These are phyloP conservation scores for Cantharis rustica DNA, from an alignment of 2,888 invertebrate species.

Conservation along the genomic window DNA sequence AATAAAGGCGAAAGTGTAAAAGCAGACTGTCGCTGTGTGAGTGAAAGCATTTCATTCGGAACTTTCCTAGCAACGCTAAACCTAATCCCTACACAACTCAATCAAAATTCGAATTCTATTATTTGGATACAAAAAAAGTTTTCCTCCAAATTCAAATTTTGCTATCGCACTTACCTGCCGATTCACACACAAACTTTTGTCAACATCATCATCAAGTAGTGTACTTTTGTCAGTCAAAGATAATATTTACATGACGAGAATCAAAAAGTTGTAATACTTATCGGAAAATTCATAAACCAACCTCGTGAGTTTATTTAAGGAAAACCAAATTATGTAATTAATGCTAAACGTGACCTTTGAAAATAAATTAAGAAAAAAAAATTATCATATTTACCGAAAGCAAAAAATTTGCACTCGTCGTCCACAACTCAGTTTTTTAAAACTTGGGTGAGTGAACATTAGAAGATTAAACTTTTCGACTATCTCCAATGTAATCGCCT, in stretches of 20 bases:
- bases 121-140: not conserved
- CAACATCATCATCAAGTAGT: not conserved
- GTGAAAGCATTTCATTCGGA: too few species aligned
- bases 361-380: not conserved
- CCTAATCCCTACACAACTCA: not conserved
- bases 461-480: not conserved
- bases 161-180: not conserved
- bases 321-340: not conserved
- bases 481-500: not conserved
- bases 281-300: not conserved
- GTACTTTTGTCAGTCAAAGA: not conserved
- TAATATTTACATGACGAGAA: not conserved
- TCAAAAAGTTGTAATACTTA: conserved; percentile 3
- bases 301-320: not conserved
- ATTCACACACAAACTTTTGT: not conserved
- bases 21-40: not conserved
- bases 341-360: not conserved
- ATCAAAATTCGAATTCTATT: not conserved
- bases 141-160: not conserved
- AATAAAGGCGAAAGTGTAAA: not conserved
- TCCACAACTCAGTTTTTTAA: not conserved
- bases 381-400: conserved; percentile 1
- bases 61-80: not conserved
- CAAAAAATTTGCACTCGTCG: not conserved
- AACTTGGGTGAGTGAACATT: not conserved